Percentiles rank a stretch among this genome's conserved stretches.
phyloP scores from a whole-genome alignment of 1,140 invertebrate species.

The Listronotus bonariensis region DNA sequence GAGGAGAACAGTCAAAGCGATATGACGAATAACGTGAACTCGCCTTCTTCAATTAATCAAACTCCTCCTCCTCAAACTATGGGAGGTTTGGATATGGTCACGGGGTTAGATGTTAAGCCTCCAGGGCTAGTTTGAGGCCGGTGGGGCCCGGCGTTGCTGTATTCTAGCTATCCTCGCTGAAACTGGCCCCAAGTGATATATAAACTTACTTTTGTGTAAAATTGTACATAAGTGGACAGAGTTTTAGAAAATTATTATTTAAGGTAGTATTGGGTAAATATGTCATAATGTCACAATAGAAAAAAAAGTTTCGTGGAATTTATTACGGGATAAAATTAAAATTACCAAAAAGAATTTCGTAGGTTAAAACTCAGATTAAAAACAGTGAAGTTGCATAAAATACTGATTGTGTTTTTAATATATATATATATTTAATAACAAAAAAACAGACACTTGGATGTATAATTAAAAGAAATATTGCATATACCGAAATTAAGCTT shows the following conservation, averaged over 20 bases:
- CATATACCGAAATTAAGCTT: too few relatives aligned
- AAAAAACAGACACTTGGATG: too few relatives aligned
- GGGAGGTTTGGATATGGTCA: constrained; percentile 54
- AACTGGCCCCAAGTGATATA: constrained; percentile 46
- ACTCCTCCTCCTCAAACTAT: constrained; percentile 54
- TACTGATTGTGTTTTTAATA: too few relatives aligned
- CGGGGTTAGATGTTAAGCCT: constrained; percentile 63
- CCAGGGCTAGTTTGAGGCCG: constrained; percentile 65
- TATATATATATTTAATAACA: too few relatives aligned
- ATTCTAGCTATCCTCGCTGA: constrained; percentile 59
- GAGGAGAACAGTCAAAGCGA: constrained; percentile 82
- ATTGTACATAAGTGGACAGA: constrained; percentile 21
- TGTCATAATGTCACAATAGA: background rate
- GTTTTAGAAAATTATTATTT: background rate
- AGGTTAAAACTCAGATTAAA: too few relatives aligned
- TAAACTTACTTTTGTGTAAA: constrained; percentile 17
- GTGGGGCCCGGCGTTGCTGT: constrained; percentile 61
- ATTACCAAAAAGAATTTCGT: too few relatives aligned
- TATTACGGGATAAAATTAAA: too few relatives aligned
- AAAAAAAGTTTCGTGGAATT: too few relatives aligned
- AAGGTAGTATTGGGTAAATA: too few relatives aligned
- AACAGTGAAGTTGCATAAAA: too few relatives aligned
- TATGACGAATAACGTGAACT: constrained; percentile 54
- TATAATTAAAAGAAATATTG: too few relatives aligned
- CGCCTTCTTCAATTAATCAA: constrained; percentile 52